Evolutionary conservation across 2,113 vertebrate genomes (phyloP).

Genomic region (Dolichallabes microphthalmus): DNA sequence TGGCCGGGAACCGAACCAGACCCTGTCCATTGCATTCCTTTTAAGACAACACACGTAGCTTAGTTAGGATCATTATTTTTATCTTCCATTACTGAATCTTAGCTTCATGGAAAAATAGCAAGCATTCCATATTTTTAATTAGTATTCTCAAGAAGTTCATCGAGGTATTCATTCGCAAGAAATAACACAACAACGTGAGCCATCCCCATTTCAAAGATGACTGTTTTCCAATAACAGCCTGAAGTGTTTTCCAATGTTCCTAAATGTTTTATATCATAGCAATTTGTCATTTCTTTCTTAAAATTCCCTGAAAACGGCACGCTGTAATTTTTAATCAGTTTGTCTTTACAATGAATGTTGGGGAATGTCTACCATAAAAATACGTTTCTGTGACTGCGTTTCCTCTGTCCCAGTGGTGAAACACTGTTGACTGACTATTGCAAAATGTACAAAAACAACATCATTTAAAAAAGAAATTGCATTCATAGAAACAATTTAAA

Average conservation of each 20-base stretch:
- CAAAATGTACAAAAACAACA: neutral
- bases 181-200: neutral
- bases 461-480: neutral
- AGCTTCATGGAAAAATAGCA: neutral
- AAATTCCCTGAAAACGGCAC: neutral
- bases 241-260: neutral
- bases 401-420: neutral
- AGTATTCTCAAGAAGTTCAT: neutral
- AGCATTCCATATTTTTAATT: neutral
- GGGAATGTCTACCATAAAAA: neutral
- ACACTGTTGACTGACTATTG: neutral
- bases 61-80: neutral
- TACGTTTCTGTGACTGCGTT: neutral
- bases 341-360: neutral
- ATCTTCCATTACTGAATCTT: neutral
- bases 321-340: neutral
- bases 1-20: too few relatives aligned
- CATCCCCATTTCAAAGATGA: neutral
- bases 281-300: neutral
- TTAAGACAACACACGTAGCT: neutral
- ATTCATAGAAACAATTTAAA: neutral
- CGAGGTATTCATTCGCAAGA: neutral
- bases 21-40: too few relatives aligned
- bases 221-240: neutral
- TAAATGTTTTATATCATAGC: neutral